Evolutionary conservation across 2,888 invertebrate species (phyloP), one percentile per base, ranked within the genome.

Genomic region (Branchellion lobata): DNA sequence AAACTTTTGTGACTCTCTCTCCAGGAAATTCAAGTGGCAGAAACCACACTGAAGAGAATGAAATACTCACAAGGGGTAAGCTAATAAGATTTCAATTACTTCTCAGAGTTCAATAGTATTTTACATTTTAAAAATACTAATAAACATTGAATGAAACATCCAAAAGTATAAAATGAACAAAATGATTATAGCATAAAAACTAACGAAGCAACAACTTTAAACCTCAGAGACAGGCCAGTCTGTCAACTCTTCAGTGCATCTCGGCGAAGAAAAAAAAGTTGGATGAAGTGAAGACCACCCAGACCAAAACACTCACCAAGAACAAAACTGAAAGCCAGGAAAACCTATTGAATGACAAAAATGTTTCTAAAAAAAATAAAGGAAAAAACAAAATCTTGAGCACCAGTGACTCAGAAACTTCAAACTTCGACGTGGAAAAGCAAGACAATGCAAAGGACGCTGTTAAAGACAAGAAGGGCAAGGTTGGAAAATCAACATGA

Each of bases 21-120:
- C 29, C 11, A 81, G 81, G 81, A 81, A 51, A 81, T 81, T 24
- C 81, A 81, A 69, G 79, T 68, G n/a, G 73, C 79, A 3, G 81
- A 81, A 68, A 79, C 27, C 29, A 79, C 79, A n/a, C 29, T 81
- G 68, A 81, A 81, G 57, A 81, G 51, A 36, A 72, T 79, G 68
- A 81, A 79, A 68, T 81, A 79, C 74, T 73, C 78, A 36, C 81
- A 81, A 68, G 81, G 81, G 68, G 81, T 81, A 36, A 21, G 11
- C 5, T 34, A 31, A 11, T 27, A 72, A 33, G 31, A 72, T n/a
- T n/a, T 65, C 65, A 65, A n/a, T 8, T n/a, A n/a, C n/a, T n/a
- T n/a, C n/a, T n/a, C n/a, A n/a, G n/a, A n/a, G n/a, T n/a, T n/a
- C n/a, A n/a, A n/a, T n/a, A n/a, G n/a, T n/a, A n/a, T n/a, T n/a